Percentiles rank a stretch among this genome's conserved stretches.
Evolutionary conservation across 2,888 invertebrate species (phyloP).

Genomic region (Elegia similella): DNA sequence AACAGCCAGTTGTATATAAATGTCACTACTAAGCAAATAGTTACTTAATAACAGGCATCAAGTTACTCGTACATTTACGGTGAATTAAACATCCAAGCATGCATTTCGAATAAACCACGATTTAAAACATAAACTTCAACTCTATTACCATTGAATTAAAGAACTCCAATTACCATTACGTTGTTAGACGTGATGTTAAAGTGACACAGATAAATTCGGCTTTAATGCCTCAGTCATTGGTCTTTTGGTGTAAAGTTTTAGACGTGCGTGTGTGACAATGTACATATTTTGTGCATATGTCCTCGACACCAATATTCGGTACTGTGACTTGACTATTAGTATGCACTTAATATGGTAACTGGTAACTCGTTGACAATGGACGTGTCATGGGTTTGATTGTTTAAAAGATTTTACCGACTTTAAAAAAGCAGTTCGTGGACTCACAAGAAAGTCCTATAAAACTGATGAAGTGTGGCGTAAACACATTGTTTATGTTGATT

Average conservation of each 20-base stretch:
- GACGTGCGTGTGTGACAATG: background rate
- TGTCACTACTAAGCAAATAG: background rate
- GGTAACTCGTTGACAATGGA: slow-evolving; percentile 3
- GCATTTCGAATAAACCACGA: background rate
- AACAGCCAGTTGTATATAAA: background rate
- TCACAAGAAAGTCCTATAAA: no score
- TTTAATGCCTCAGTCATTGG: background rate
- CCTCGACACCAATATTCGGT: slow-evolving; percentile 9
- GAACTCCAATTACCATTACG: background rate
- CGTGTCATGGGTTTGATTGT: background rate
- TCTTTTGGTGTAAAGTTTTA: background rate
- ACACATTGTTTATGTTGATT: no score
- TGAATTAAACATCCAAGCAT: slow-evolving; percentile 11
- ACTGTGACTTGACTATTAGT: background rate
- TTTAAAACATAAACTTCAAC: background rate
- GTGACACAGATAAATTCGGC: background rate
- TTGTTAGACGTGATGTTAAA: background rate
- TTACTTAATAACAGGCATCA: background rate
- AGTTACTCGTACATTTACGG: slow-evolving; percentile 11
- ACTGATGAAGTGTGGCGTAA: no score
- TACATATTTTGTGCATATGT: background rate
- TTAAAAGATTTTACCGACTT: background rate
- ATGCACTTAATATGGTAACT: background rate
- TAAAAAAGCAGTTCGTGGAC: no score
- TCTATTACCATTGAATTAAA: no score